These are phyloP conservation scores for cattle (Bos taurus) DNA, from an alignment of 2,113 vertebrate species.

Conservation along the genomic window ARS-UCD2.0 NC_037347.1:32472501-32473000, in stretches of 20 bases:
- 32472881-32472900: background rate
- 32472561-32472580: background rate
- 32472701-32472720: background rate
- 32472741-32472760: background rate
- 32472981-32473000: background rate
- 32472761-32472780: background rate
- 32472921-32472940: background rate
- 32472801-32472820: background rate
- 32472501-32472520: background rate
- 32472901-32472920: background rate
- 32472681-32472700: background rate
- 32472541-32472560: background rate
- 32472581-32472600: background rate
- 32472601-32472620: background rate
- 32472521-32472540: background rate
- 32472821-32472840: background rate
- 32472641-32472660: background rate
- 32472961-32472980: background rate
- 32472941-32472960: background rate
- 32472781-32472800: background rate
- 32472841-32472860: background rate
- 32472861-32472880: background rate
- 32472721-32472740: background rate
- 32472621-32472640: background rate
- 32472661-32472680: background rate